A percentile compares a stretch with the other conserved stretches of the same genome.
phyloP scores from a whole-genome alignment of 2,797 vertebrate species.

The Enteromius viviparus region DNA sequence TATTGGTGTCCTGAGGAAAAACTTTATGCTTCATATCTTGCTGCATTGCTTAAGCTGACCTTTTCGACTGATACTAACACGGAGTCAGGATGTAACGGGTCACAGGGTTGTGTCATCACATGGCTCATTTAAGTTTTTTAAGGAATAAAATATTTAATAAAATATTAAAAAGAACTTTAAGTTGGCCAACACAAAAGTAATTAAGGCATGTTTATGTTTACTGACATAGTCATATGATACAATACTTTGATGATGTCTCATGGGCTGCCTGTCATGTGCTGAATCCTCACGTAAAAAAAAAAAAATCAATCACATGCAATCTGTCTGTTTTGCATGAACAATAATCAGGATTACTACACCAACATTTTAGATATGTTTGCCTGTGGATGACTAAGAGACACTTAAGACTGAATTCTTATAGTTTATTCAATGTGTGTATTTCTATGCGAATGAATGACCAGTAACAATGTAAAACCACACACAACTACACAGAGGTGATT shows the following conservation, averaged over 20 bases:
- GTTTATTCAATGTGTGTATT: background rate
- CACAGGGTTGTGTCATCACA: background rate
- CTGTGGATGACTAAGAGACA: constrained; percentile 32
- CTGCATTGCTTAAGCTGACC: background rate
- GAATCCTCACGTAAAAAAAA: background rate
- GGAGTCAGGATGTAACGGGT: background rate
- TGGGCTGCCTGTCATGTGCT: background rate
- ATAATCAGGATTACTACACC: background rate
- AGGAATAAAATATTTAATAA: background rate
- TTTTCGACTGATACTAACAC: background rate
- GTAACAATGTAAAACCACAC: constrained; percentile 3
- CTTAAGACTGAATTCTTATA: background rate
- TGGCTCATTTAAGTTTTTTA: background rate
- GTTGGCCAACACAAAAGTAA: background rate
- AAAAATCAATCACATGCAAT: constrained; percentile 15
- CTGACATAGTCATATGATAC: background rate
- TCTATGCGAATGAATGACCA: background rate
- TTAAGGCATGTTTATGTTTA: background rate
- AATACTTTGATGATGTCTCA: background rate
- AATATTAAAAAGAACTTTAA: background rate
- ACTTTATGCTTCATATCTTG: background rate
- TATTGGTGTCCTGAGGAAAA: background rate
- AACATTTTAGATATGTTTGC: background rate
- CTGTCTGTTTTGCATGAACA: background rate
- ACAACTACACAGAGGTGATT: background rate